A percentile compares a stretch with the other conserved stretches of the same genome.
phyloP scores from a whole-genome alignment of 2,888 invertebrate genomes.

The Eurois occulta region DNA sequence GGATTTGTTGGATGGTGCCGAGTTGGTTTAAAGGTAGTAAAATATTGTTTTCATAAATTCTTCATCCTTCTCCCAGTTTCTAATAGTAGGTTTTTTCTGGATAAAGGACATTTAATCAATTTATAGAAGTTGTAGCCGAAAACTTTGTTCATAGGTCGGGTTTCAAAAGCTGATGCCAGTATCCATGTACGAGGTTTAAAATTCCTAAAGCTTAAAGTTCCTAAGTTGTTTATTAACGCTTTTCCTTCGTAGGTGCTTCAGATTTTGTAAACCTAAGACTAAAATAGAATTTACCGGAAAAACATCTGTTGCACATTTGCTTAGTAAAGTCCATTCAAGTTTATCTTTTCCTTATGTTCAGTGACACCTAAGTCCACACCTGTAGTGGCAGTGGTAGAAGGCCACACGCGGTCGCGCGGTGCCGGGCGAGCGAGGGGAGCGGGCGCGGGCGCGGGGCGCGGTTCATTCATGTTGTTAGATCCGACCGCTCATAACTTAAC shows the following conservation, averaged over 20 bases:
- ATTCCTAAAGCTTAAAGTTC: neutral
- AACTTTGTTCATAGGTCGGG: neutral
- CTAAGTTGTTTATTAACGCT: neutral
- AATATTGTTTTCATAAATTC: neutral
- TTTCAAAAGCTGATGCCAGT: neutral
- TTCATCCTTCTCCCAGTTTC: neutral
- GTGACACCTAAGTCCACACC: constrained; percentile 75
- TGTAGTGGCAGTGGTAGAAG: constrained; percentile 81
- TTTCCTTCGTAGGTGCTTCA: neutral
- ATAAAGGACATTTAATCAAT: neutral
- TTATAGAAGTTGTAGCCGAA: neutral
- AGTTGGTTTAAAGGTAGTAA: neutral
- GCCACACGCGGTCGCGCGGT: constrained; percentile 86
- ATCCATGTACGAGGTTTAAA: too few relatives aligned
- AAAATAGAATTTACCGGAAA: neutral
- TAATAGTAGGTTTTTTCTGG: neutral
- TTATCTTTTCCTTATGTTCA: constrained; percentile 29
- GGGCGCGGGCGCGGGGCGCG: constrained; percentile 75
- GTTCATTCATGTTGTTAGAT: constrained; percentile 91
- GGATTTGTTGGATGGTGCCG: neutral
- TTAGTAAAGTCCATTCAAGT: constrained; percentile 6
- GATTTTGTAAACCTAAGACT: neutral
- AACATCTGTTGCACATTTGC: neutral
- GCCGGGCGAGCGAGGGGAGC: constrained; percentile 66
- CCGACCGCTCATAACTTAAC: constrained; percentile 90